These are phyloP conservation scores for Lytechinus variegatus DNA, from an alignment of 35 echinoderm and acorn worm species.

Conservation along the genomic window DNA sequence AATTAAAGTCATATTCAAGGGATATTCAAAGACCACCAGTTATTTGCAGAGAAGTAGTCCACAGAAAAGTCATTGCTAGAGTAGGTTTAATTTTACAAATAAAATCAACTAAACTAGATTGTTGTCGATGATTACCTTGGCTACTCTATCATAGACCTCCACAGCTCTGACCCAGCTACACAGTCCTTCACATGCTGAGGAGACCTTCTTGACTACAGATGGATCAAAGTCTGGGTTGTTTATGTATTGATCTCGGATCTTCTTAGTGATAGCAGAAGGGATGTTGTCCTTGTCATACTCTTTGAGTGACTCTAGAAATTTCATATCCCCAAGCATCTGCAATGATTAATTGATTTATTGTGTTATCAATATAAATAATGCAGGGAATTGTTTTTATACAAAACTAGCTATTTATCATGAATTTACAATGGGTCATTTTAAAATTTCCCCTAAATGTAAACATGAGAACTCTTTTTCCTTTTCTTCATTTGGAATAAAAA, in stretches of 20 bases:
- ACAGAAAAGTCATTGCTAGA: no score
- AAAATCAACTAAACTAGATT: no score
- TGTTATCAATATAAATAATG: background rate
- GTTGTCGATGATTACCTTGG: conserved; percentile 66
- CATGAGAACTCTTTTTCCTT: no score
- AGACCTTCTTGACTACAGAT: conserved; percentile 78
- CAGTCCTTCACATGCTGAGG: conserved; percentile 89
- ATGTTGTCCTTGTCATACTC: conserved; percentile 91
- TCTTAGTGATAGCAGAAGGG: conserved; percentile 73
- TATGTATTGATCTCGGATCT: conserved; percentile 92
- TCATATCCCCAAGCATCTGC: conserved; percentile 91
- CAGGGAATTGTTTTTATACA: no score
- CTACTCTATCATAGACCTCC: conserved; percentile 97
- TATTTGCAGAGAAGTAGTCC: no score
- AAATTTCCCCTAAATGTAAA: no score
- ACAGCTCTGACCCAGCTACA: conserved; percentile 93
- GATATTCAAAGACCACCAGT: no score
- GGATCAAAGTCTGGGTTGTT: conserved; percentile 96
- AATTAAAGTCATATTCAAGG: no score
- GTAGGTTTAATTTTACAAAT: no score
- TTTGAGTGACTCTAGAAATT: conserved; percentile 95
- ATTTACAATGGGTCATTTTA: no score
- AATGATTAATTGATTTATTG: background rate
- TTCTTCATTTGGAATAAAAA: no score
- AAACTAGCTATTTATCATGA: no score